Evolutionary conservation across 2,113 vertebrate species (phyloP), one percentile per base, ranked within the genome.

Genomic region (Capreolus pygargus): DNA sequence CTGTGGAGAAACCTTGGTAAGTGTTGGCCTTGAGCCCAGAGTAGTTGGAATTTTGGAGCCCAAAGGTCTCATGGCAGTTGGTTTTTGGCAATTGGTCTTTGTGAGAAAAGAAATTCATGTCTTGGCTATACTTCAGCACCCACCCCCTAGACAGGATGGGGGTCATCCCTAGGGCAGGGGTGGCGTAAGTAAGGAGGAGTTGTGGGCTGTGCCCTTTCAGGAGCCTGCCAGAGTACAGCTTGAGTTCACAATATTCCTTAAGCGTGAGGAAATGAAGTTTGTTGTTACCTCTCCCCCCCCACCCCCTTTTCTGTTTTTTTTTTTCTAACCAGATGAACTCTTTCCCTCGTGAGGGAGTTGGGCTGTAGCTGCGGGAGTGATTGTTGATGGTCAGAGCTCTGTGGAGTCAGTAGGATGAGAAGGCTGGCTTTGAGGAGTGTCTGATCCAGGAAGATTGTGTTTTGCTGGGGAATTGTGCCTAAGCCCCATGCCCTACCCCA

Each of bases 31-130:
- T 60, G 64, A 94, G 85, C 58, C 91, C 81, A 93, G 39, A 55
- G 36, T 11, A 76, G 36, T 54, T 96, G 95, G 76, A 93, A 85
- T 97, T 97, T 97, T 95, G 78, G 64, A 95, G 28, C 47, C 60
- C 47, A 64, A 21, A 92, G 39, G 86, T 76, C 50, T 86, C 58
- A 11, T 78, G 76, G 58, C 30, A 87, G 36, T 92, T 91, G 67
- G 7, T 52, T 92, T 88, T 96, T 74, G 74, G 82, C 23, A 94
- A 6, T 78, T 92, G 52, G 61, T 76, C 82, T 97, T 89, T 85
- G 70, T 67, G 47, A 94, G 43, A 76, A 92, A 76, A 89, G 86
- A 88, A 83, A 61, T 33, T 79, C 27, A 45, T 61, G 3, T 91
- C 85, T 87, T 57, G 52, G 81, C 76, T 85, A 3, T 76, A 54